phyloP scores from a whole-genome alignment of 2,113 vertebrate genomes.

The Zosterops pallidus region DNA sequence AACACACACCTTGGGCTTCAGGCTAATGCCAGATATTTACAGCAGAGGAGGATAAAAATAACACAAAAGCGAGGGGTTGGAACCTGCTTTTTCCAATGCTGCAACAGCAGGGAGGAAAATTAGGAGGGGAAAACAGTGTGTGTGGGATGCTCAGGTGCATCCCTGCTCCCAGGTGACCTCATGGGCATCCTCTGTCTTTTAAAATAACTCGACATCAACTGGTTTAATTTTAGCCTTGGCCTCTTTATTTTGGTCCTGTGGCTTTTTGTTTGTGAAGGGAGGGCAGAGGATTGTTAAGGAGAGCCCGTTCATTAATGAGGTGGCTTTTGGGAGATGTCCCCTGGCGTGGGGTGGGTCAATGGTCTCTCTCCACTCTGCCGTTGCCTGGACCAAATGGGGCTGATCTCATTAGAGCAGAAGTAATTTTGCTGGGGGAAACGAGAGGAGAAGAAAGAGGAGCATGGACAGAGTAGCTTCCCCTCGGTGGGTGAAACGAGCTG shows the following conservation, averaged over 20 bases:
- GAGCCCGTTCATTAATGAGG: not conserved
- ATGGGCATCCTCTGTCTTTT: not conserved
- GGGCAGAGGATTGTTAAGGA: not conserved
- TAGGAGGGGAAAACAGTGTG: not conserved
- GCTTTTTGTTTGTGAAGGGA: not conserved
- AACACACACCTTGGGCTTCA: not conserved
- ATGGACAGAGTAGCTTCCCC: not conserved
- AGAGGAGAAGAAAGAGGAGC: not conserved
- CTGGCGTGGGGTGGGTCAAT: not conserved
- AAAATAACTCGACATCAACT: not conserved
- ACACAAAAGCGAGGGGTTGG: not conserved
- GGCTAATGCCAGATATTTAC: not conserved
- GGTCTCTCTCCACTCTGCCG: fast-evolving
- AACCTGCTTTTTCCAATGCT: not conserved
- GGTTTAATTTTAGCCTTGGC: conserved; percentile 23
- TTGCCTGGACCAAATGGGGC: not conserved
- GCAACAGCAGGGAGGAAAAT: not conserved
- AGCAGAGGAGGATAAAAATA: not conserved
- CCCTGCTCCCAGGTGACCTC: not conserved
- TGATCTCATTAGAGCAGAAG: not conserved
- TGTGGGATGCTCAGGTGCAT: not conserved
- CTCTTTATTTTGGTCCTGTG: not conserved
- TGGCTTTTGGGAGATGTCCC: not conserved
- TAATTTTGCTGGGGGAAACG: not conserved
- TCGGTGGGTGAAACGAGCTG: not conserved